These are phyloP conservation scores for Brenthis ino DNA, from an alignment of 2,888 invertebrate species.

Conservation along the genomic window DNA sequence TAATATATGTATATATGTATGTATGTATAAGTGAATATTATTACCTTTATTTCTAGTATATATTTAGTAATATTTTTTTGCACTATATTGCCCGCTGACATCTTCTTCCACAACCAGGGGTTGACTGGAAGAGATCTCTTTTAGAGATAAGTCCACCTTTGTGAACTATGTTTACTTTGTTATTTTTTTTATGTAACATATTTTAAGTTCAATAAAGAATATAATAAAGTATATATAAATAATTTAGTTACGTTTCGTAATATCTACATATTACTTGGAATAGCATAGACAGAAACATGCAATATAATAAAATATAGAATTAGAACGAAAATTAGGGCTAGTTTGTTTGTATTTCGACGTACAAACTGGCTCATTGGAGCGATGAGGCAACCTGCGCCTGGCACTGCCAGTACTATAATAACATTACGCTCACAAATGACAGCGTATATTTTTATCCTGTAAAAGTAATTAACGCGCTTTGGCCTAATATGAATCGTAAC, in stretches of 20 bases:
- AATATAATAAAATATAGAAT: slow-evolving; percentile 4
- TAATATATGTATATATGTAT: too few relatives aligned
- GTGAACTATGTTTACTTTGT: too few relatives aligned
- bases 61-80: too few relatives aligned
- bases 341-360: slow-evolving; percentile 24
- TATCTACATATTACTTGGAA: not conserved
- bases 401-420: slow-evolving; percentile 18
- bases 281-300: not conserved
- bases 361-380: slow-evolving; percentile 14
- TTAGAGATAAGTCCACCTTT: too few relatives aligned
- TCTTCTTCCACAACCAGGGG: too few relatives aligned
- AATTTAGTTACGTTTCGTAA: not conserved
- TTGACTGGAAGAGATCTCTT: too few relatives aligned
- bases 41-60: too few relatives aligned
- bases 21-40: too few relatives aligned
- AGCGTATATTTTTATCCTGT: not conserved
- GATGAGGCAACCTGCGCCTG: slow-evolving; percentile 24
- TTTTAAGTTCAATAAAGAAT: too few relatives aligned
- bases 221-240: too few relatives aligned
- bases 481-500: not conserved
- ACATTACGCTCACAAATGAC: slow-evolving; percentile 3
- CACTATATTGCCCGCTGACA: too few relatives aligned
- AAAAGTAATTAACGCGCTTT: slow-evolving; percentile 4
- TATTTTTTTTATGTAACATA: too few relatives aligned
- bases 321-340: slow-evolving; percentile 15